phyloP scores from a whole-genome alignment of 2,888 invertebrate genomes.

The Microchrysa polita region DNA sequence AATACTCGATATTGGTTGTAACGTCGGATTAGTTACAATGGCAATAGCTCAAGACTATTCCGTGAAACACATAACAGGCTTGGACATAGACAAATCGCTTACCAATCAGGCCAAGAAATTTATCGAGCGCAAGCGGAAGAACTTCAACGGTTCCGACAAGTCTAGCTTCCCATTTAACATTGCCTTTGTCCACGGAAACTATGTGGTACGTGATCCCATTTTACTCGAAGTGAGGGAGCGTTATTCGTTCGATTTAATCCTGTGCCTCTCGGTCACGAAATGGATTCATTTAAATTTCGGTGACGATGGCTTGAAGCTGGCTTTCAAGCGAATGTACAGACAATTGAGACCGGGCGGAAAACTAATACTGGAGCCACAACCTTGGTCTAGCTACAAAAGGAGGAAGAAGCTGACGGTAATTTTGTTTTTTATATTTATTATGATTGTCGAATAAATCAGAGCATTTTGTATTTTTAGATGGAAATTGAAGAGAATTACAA shows the following conservation, averaged over 20 bases:
- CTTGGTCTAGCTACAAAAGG: constrained; percentile 80
- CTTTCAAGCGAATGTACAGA: constrained; percentile 80
- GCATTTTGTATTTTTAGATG: constrained; percentile 51
- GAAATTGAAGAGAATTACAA: constrained; percentile 66
- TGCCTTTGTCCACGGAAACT: constrained; percentile 81
- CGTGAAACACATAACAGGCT: constrained; percentile 77
- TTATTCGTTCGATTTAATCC: constrained; percentile 79
- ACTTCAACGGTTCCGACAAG: constrained; percentile 24
- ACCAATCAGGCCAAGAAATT: constrained; percentile 64
- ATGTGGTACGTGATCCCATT: constrained; percentile 79
- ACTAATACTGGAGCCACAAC: constrained; percentile 84
- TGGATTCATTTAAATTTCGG: constrained; percentile 93
- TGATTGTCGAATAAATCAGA: not conserved
- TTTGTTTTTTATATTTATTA: constrained; percentile 48
- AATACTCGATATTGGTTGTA: constrained; percentile 89
- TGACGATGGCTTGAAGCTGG: constrained; percentile 82
- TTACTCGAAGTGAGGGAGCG: constrained; percentile 76
- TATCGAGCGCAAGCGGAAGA: constrained; percentile 48
- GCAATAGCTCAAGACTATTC: constrained; percentile 77
- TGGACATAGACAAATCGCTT: constrained; percentile 84
- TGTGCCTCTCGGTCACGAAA: constrained; percentile 87
- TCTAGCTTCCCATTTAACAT: constrained; percentile 79
- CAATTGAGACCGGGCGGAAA: constrained; percentile 82
- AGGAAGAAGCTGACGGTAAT: constrained; percentile 73
- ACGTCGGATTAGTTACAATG: constrained; percentile 83